A percentile compares a stretch with the other conserved stretches of the same genome.
These are phyloP conservation scores for Dasyprocta punctata DNA, from an alignment of 2,113 vertebrate genomes.

Conservation along the genomic window DNA sequence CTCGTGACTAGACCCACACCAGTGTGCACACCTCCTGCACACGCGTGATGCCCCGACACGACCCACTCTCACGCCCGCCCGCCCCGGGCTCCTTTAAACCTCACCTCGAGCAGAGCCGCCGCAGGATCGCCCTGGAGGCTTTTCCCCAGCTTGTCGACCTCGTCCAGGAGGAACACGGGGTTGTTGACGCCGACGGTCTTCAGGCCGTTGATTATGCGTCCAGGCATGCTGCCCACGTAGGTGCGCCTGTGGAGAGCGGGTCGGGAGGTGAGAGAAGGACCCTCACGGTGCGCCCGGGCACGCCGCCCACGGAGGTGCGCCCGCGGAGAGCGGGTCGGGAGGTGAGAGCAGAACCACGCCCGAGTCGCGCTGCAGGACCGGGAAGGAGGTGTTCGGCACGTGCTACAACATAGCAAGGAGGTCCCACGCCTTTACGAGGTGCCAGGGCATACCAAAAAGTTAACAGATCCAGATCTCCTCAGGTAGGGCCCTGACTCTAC, in stretches of 20 bases:
- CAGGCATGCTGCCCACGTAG: conserved; percentile 98
- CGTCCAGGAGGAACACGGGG: conserved; percentile 96
- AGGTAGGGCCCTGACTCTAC: background rate
- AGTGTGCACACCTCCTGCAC: background rate
- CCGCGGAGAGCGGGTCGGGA: conserved; percentile 77
- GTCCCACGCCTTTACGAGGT: background rate
- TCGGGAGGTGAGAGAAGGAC: background rate
- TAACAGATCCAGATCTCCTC: background rate
- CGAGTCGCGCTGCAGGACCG: background rate
- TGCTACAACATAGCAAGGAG: background rate
- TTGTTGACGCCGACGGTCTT: conserved; percentile 97
- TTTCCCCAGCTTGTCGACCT: conserved; percentile 98
- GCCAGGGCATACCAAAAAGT: background rate
- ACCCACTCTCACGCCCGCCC: background rate
- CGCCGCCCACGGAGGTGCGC: conserved; percentile 97
- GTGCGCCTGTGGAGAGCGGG: conserved; percentile 88
- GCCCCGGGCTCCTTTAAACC: background rate
- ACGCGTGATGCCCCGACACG: background rate
- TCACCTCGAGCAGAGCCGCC: conserved; percentile 96
- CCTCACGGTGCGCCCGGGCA: conserved; percentile 98
- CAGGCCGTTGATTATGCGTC: conserved; percentile 97
- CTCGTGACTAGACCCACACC: background rate
- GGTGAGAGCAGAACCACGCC: background rate
- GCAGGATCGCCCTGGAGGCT: conserved; percentile 98
- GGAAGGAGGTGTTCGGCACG: background rate